Evolutionary conservation across 2,113 vertebrate genomes (phyloP), one percentile per base, ranked within the genome.

Genomic region (Scatophagus argus): DNA sequence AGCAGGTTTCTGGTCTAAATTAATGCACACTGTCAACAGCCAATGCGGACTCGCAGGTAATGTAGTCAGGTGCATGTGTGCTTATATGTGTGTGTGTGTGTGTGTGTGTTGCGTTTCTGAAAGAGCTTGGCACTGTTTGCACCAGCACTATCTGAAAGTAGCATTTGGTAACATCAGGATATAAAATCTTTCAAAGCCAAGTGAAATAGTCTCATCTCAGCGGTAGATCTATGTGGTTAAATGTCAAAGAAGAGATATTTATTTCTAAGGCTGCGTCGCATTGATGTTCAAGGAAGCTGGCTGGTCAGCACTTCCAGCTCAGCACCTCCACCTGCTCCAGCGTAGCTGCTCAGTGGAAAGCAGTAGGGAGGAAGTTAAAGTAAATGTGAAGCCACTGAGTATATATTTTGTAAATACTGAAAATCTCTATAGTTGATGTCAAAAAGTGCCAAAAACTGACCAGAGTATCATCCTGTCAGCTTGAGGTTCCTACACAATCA

Each of bases 201-300:
- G 52, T 47, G 32, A 43, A 70, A 38, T 70, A 54, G 77, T 31
- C 31, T 64, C 12, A 23, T 64, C 51, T 25, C 13, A 19, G 29
- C 4, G n/a, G 46, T 19, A 27, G 25, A 60, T 69, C 49, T 43
- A 8, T 47, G 16, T 31, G 43, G n/a, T 63, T 46, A 51, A 43
- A 79, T 71, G 55, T 61, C 43, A 55, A 14, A 3, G 32, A 41
- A 49, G 56, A 60, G 2, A 54, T 31, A n/a, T 29, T 44, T n/a
- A 51, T 55, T 56, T 47, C 38, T 27, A 23, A 73, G 10, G 55
- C 27, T 34, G 1, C 21, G 34, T 21, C 34, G 58, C 38, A 32
- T 36, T 58, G n/a, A 68, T 11, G 64, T 11, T 69, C 0, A 49
- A 51, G 32, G 31, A 61, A 47, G 12, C 7, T 19, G 29, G 14